A percentile compares a stretch with the other conserved stretches of the same genome.
phyloP scores from a whole-genome alignment of 1,140 invertebrate genomes.

The Scylla paramamosain region DNA sequence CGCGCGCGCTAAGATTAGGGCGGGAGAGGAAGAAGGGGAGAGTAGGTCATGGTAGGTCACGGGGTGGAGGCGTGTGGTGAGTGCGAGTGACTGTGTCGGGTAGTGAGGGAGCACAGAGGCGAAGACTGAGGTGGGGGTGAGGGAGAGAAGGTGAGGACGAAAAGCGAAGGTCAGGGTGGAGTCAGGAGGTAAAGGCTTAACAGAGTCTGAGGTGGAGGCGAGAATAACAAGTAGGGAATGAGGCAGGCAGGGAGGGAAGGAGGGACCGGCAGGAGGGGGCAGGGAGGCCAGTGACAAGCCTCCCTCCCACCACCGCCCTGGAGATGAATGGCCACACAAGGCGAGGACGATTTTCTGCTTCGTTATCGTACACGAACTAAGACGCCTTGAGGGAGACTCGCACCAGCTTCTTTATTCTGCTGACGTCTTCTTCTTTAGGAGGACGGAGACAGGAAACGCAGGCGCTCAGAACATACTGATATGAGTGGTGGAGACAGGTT shows the following conservation, averaged over 20 bases:
- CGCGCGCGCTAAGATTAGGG: not conserved
- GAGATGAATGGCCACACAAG: not conserved
- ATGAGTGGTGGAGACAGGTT: not conserved
- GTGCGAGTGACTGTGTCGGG: not conserved
- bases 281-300: not conserved
- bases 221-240: slow-evolving; percentile 22
- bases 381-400: not conserved
- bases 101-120: not conserved
- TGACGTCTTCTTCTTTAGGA: not conserved
- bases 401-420: too few species aligned
- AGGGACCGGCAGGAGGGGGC: not conserved
- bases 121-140: not conserved
- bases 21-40: not conserved
- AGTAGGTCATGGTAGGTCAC: slow-evolving; percentile 10
- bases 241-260: not conserved
- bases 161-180: slow-evolving; percentile 6
- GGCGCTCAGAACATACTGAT: not conserved
- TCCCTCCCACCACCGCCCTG: not conserved
- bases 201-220: not conserved
- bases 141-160: not conserved
- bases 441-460: not conserved
- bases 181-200: not conserved
- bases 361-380: not conserved
- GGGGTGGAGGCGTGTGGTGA: not conserved
- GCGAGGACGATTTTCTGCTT: not conserved